Base-by-base conservation (phyloP, 1,140 invertebrate genomes). In the Drosophila pallidifrons region DNA sequence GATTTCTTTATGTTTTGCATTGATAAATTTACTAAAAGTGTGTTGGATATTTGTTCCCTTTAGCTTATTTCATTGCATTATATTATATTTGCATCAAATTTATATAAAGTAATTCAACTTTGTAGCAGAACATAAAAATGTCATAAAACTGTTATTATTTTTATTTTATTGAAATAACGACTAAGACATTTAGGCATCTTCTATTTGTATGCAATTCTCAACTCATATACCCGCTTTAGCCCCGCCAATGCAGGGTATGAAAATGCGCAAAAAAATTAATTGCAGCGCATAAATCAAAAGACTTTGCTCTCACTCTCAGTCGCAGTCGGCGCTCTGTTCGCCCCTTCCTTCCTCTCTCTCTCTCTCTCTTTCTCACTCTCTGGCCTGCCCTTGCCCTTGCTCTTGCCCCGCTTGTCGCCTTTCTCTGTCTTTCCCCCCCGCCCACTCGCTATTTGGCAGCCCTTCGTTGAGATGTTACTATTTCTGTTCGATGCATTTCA, bases 211-310 rank as follows among this genome's bases (percentile, higher is more conserved):
- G 16, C 16, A 15, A 1, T 16, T 16, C 16, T 16, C 20, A 25
- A 25, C 20, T 25, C 3, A 61, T 61, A 61, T 63, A 64, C 58
- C 72, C 45, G 6, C 20, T 35, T 2, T 2, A 13, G 10, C 35
- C 1, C 8, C 5, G 5, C 30, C 30, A 38, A 4, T 5, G 0
- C 10, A 0, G 58, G 58, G 66, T 60, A 75, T 41, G 7, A 69
- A 88, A 87, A 87, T 90, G 80, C 75, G 83, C 87, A 90, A 90
- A 90, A 90, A 89, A 90, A 90, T 90, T 90, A 90, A 90, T 90
- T 90, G 87, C 82, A 80, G 79, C 60, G 71, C 87, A 90, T 90
- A 90, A 90, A 90, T 90, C 87, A 90, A 90, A 90, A 90, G 87
- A 82, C 80, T 90, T 91, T 75, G 81, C 63, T 65, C 80, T 66